phyloP scores from a whole-genome alignment of 2,113 vertebrate species.

The Edolisoma coerulescens region DNA sequence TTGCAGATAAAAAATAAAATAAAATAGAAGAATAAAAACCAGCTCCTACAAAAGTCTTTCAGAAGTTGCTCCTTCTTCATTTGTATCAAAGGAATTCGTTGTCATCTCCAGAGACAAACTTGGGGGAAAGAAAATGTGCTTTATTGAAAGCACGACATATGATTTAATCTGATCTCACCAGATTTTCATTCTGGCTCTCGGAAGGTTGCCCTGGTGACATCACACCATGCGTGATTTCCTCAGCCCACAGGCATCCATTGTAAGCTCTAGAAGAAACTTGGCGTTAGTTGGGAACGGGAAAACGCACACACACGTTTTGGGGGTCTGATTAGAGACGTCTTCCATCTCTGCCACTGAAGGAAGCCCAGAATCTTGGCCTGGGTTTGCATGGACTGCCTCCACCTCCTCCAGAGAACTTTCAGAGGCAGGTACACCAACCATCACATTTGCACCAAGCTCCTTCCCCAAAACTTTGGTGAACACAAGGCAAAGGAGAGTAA shows the following conservation, averaged over 20 bases:
- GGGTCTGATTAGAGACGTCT: not conserved
- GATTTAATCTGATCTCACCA: slow-evolving; percentile 53
- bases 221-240: not conserved
- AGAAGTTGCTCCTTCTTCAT: not conserved
- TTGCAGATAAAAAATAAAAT: not conserved
- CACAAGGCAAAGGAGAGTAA: not conserved
- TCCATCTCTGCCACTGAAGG: not conserved
- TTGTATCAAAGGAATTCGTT: slow-evolving; percentile 35
- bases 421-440: not conserved
- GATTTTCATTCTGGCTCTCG: not conserved
- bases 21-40: not conserved
- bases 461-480: not conserved
- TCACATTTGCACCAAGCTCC: not conserved
- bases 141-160: not conserved
- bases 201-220: slow-evolving; percentile 46
- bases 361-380: not conserved
- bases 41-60: not conserved
- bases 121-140: not conserved
- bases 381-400: not conserved
- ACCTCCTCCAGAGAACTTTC: not conserved
- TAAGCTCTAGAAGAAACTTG: not conserved
- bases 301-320: accelerated
- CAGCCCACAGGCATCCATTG: slow-evolving; percentile 6
- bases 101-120: slow-evolving; percentile 8
- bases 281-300: not conserved